These are phyloP conservation scores for Anthoptus insignis DNA, from an alignment of 2,888 invertebrate species.

Conservation along the genomic window DNA sequence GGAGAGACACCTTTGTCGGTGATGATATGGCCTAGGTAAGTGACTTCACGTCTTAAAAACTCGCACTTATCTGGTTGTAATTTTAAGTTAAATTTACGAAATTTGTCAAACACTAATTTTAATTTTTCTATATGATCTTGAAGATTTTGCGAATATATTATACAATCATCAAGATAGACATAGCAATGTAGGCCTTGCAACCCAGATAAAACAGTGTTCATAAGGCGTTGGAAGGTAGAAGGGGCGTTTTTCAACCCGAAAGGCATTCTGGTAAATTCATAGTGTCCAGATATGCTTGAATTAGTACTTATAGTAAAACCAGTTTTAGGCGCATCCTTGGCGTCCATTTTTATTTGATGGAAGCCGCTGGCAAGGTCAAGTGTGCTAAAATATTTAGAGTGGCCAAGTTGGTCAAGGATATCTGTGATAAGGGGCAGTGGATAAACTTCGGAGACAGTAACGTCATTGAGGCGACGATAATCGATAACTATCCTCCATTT, in stretches of 20 bases:
- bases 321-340: constrained; percentile 40
- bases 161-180: constrained; percentile 54
- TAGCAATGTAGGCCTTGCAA: constrained; percentile 48
- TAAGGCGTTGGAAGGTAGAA: constrained; percentile 53
- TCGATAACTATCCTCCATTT: constrained; percentile 42
- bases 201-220: constrained; percentile 48
- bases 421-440: constrained; percentile 44
- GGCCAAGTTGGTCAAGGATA: constrained; percentile 46
- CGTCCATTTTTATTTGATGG: constrained; percentile 26
- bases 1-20: constrained; percentile 54
- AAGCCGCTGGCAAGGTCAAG: constrained; percentile 45
- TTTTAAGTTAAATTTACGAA: constrained; percentile 37
- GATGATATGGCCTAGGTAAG: constrained; percentile 57
- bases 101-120: constrained; percentile 44
- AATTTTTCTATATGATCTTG: constrained; percentile 49
- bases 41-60: constrained; percentile 53
- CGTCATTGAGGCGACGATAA: constrained; percentile 41
- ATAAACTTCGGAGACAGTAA: constrained; percentile 41
- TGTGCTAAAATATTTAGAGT: constrained; percentile 44
- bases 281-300: constrained; percentile 42
- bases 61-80: constrained; percentile 40
- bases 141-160: constrained; percentile 43
- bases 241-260: constrained; percentile 50
- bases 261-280: constrained; percentile 47
- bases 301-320: constrained; percentile 42